phyloP scores from a whole-genome alignment of 2,888 invertebrate species.

The Hydriomena furcata region DNA sequence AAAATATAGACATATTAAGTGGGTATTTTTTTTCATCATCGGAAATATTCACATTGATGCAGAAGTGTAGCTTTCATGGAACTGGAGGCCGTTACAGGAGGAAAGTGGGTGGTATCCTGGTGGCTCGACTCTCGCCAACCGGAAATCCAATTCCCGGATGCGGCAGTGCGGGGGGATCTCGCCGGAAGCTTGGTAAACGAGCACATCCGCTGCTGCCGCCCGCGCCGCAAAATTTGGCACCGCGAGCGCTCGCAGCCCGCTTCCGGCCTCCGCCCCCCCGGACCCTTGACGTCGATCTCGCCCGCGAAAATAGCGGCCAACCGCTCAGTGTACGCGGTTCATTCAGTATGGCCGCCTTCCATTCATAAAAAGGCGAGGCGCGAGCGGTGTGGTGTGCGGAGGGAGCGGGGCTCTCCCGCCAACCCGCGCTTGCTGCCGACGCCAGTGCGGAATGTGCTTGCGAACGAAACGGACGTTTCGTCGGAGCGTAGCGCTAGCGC shows the following conservation, averaged over 20 bases:
- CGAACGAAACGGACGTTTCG: slow-evolving; percentile 84
- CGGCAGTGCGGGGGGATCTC: slow-evolving; percentile 80
- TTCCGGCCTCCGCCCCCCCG: slow-evolving; percentile 78
- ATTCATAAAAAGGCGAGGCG: slow-evolving; percentile 87
- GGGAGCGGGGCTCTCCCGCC: slow-evolving; percentile 78
- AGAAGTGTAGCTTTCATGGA: slow-evolving; percentile 26
- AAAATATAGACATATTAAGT: too few species aligned
- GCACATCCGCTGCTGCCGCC: slow-evolving; percentile 82
- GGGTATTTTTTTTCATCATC: background rate
- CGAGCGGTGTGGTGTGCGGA: slow-evolving; percentile 76
- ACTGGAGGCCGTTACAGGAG: slow-evolving; percentile 58
- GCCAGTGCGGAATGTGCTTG: slow-evolving; percentile 83
- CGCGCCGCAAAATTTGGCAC: slow-evolving; percentile 83
- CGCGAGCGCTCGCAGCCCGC: slow-evolving; percentile 79
- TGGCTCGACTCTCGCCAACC: slow-evolving; percentile 76
- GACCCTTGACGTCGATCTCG: slow-evolving; percentile 70
- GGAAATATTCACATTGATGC: slow-evolving; percentile 23
- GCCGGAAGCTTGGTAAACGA: slow-evolving; percentile 82
- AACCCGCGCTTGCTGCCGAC: slow-evolving; percentile 78
- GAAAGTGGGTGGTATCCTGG: slow-evolving; percentile 77
- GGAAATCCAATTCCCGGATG: slow-evolving; percentile 84
- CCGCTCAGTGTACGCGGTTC: slow-evolving; percentile 85
- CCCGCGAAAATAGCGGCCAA: slow-evolving; percentile 82
- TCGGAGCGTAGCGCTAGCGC: slow-evolving; percentile 84
- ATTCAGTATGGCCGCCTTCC: slow-evolving; percentile 89